phyloP scores from a whole-genome alignment of 2,797 vertebrate genomes.

The Setipinna tenuifilis region DNA sequence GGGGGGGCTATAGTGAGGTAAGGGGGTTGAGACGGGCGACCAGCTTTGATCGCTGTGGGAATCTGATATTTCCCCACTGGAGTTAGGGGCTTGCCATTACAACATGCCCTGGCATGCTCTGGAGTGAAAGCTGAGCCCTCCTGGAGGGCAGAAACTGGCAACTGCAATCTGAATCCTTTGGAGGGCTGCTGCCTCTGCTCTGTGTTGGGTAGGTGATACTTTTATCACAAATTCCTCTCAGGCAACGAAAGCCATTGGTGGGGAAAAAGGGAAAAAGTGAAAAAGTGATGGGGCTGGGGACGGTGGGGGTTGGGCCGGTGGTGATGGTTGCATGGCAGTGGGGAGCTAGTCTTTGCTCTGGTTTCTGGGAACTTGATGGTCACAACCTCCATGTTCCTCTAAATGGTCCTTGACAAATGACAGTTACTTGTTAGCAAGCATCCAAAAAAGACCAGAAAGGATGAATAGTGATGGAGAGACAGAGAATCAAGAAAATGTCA shows the following conservation, averaged over 20 bases:
- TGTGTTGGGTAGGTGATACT: slow-evolving; percentile 40
- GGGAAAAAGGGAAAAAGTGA: neutral
- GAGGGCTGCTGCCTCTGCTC: slow-evolving; percentile 32
- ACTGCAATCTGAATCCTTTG: slow-evolving; percentile 41
- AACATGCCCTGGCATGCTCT: slow-evolving; percentile 31
- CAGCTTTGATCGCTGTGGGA: slow-evolving; percentile 39
- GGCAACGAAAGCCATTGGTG: neutral
- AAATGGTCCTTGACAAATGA: slow-evolving; percentile 16
- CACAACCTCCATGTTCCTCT: neutral
- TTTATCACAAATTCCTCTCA: slow-evolving; percentile 36
- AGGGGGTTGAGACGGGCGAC: neutral
- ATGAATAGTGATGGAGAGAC: neutral
- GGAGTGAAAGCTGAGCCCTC: slow-evolving; percentile 32
- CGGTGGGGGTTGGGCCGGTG: too few species aligned
- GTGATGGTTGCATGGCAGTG: neutral
- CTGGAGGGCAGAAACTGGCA: slow-evolving; percentile 37
- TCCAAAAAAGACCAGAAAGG: neutral
- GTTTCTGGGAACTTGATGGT: neutral
- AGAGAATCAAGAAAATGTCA: neutral
- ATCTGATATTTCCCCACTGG: slow-evolving; percentile 14
- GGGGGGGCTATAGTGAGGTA: neutral
- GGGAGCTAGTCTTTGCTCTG: neutral
- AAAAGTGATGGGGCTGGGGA: too few species aligned
- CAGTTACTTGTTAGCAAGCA: slow-evolving; percentile 3
- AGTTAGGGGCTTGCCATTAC: slow-evolving; percentile 24